Evolutionary conservation across 2,797 vertebrate genomes (phyloP).

Genomic region (Pempheris klunzingeri): DNA sequence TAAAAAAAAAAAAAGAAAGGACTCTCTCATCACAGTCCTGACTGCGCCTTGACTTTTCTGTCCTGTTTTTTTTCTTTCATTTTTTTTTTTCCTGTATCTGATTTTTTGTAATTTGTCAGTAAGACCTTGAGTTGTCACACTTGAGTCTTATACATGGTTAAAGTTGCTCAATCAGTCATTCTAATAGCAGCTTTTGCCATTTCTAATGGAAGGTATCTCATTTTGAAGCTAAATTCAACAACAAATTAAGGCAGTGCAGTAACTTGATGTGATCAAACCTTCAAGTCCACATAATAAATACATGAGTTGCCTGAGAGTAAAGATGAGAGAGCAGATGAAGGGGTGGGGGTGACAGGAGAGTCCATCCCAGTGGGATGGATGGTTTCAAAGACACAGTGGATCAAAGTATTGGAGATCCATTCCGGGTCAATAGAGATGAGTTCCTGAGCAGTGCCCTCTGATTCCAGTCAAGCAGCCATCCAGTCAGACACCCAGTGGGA

Average conservation of each 20-base stretch:
- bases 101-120: conserved; percentile 3
- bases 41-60: background rate
- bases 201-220: background rate
- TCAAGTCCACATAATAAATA: conserved; percentile 8
- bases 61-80: conserved; percentile 1
- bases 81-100: conserved; percentile 1
- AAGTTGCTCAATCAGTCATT: background rate
- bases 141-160: background rate
- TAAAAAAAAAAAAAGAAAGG: too few species aligned
- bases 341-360: conserved; percentile 10
- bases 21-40: conserved; percentile 13
- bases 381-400: conserved; percentile 49
- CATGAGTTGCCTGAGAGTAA: background rate
- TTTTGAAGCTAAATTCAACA: background rate
- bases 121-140: background rate
- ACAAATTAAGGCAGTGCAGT: background rate
- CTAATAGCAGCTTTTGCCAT: background rate
- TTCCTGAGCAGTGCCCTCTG: conserved; percentile 34
- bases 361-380: conserved; percentile 28
- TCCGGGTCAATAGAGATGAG: conserved; percentile 57
- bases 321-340: conserved; percentile 40
- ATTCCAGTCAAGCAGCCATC: conserved; percentile 58
- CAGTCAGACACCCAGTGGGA: conserved; percentile 41
- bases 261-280: background rate
- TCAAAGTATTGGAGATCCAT: conserved; percentile 68